Percentiles rank a stretch among this genome's conserved stretches.
These are phyloP conservation scores for Cryptoleucopteryx plumbea DNA, from an alignment of 2,113 vertebrate genomes.

Conservation along the genomic window DNA sequence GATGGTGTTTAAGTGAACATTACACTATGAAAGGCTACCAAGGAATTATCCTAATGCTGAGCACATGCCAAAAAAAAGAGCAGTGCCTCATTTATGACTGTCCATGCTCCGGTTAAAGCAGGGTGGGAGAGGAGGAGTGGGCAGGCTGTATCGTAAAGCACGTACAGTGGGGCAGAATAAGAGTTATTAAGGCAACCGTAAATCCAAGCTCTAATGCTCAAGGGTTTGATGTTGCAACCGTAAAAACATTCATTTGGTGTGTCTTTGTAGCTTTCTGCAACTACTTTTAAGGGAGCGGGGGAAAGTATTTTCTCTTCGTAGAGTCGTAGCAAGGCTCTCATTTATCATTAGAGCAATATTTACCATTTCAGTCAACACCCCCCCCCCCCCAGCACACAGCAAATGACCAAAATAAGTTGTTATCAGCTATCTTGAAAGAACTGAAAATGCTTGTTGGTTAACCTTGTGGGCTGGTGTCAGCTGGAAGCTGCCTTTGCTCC, in stretches of 20 bases:
- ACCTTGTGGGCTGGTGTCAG: background rate
- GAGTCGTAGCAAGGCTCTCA: background rate
- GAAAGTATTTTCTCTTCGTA: background rate
- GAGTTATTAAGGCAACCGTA: too few relatives aligned
- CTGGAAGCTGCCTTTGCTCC: background rate
- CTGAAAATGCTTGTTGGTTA: background rate
- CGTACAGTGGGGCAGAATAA: accelerated
- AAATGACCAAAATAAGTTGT: background rate
- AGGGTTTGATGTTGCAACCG: background rate
- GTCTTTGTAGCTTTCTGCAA: background rate
- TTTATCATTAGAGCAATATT: background rate
- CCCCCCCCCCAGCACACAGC: background rate
- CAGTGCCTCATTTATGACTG: background rate
- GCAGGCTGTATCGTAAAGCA: too few relatives aligned
- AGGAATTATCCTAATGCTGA: too few relatives aligned
- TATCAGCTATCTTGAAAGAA: background rate
- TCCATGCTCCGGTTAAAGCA: accelerated
- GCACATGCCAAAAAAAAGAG: background rate
- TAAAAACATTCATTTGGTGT: too few relatives aligned
- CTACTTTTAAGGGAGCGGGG: background rate
- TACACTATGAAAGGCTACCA: too few relatives aligned
- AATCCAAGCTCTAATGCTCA: background rate
- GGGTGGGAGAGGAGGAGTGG: background rate
- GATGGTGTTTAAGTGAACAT: background rate
- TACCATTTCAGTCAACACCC: background rate